Percentiles rank a stretch among this genome's conserved stretches.
Conservation (phyloP, 2,113 vertebrate genomes). For the Uropsilus gracilis region DNA sequence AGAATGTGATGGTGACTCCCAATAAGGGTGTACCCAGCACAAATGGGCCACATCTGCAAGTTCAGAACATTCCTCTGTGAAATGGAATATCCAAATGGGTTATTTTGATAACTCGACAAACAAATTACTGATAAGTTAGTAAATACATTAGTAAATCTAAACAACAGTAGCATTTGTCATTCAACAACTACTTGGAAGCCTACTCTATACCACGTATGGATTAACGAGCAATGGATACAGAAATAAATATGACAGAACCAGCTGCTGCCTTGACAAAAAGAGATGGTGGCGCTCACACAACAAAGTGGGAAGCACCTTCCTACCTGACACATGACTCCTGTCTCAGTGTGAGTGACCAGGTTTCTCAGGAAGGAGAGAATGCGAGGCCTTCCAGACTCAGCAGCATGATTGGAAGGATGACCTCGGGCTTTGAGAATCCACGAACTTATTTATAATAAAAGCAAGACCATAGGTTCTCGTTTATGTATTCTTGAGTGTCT, state of each 20-base stretch:
- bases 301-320: background rate
- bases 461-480: background rate
- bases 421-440: background rate
- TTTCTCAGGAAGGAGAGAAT: too few relatives aligned
- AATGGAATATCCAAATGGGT: background rate
- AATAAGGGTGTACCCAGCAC: too few relatives aligned
- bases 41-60: background rate
- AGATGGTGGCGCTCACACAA: background rate
- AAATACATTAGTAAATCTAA: too few relatives aligned
- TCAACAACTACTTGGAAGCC: background rate
- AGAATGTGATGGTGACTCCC: background rate
- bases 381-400: background rate
- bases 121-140: too few relatives aligned
- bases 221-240: background rate
- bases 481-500: background rate
- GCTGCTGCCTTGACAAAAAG: background rate
- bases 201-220: background rate
- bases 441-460: background rate
- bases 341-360: background rate
- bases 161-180: background rate
- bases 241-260: background rate
- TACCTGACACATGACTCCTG: background rate
- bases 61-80: background rate
- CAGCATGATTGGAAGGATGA: background rate
- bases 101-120: too few relatives aligned